These are phyloP conservation scores for Brachylomia viminalis DNA, from an alignment of 2,888 invertebrate species.

Conservation along the genomic window DNA sequence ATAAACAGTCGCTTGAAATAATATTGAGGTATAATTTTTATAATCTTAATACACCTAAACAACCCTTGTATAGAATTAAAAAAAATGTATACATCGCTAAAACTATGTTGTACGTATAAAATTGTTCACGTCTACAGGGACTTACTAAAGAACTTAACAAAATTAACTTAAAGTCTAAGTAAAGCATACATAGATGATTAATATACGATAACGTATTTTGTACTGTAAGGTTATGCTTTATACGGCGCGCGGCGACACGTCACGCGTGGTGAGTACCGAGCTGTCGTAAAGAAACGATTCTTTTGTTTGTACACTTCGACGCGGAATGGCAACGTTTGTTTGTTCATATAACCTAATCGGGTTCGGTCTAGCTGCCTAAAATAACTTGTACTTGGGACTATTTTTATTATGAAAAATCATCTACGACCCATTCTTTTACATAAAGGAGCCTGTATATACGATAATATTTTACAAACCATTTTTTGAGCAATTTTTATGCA, in stretches of 20 bases:
- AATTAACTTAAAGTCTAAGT: slow-evolving; percentile 79
- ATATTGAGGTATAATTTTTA: slow-evolving; percentile 82
- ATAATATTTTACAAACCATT: slow-evolving; percentile 29
- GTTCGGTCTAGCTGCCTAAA: slow-evolving; percentile 72
- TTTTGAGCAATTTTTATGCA: slow-evolving; percentile 42
- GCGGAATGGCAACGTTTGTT: slow-evolving; percentile 74
- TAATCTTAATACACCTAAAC: slow-evolving; percentile 80
- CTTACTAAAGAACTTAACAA: slow-evolving; percentile 76
- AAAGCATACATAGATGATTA: slow-evolving; percentile 88
- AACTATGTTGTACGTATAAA: slow-evolving; percentile 80
- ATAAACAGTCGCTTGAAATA: slow-evolving; percentile 78
- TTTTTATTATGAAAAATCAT: slow-evolving; percentile 57
- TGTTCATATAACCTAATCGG: slow-evolving; percentile 63
- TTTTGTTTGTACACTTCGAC: slow-evolving; percentile 70
- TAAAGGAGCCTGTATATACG: background rate
- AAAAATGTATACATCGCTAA: slow-evolving; percentile 77
- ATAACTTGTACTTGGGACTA: slow-evolving; percentile 73
- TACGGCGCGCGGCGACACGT: slow-evolving; percentile 39
- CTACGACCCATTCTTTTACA: slow-evolving; percentile 46
- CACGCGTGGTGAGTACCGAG: slow-evolving; percentile 42
- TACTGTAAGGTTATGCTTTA: slow-evolving; percentile 87
- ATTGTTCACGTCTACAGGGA: slow-evolving; percentile 74
- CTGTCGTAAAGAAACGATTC: slow-evolving; percentile 31
- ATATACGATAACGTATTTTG: slow-evolving; percentile 88
- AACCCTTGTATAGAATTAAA: slow-evolving; percentile 76